phyloP scores from a whole-genome alignment of 2,797 vertebrate species.

The Gephyroberyx darwinii region DNA sequence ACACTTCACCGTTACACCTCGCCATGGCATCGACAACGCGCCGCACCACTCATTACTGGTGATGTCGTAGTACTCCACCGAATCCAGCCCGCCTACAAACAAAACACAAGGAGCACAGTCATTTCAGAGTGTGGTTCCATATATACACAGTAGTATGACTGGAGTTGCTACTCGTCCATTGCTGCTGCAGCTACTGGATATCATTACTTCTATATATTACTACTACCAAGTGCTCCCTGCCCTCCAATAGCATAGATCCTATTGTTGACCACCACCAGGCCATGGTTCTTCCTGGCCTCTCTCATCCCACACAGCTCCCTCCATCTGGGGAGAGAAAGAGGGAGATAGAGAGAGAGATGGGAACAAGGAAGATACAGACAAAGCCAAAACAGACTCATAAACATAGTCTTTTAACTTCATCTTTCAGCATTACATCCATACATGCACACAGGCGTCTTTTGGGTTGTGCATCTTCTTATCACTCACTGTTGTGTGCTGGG shows the following conservation, averaged over 20 bases:
- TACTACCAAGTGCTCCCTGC: constrained; percentile 90
- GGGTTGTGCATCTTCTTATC: not conserved
- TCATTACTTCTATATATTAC: not conserved
- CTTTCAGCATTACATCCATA: no score
- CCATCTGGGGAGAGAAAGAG: constrained; percentile 83
- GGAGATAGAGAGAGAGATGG: not conserved
- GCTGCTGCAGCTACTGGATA: not conserved
- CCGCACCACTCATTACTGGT: constrained; percentile 92
- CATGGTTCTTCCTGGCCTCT: constrained; percentile 96
- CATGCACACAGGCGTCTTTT: not conserved
- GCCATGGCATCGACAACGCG: constrained; percentile 94
- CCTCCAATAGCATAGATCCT: constrained; percentile 97
- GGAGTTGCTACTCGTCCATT: not conserved
- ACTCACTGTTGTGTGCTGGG: constrained; percentile 93
- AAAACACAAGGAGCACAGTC: not conserved
- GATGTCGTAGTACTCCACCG: constrained; percentile 96
- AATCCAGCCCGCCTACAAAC: constrained; percentile 90
- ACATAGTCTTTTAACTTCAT: no score
- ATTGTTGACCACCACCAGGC: constrained; percentile 93
- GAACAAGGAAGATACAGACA: not conserved
- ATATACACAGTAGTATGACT: not conserved
- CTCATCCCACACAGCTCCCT: constrained; percentile 95
- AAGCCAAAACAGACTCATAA: no score
- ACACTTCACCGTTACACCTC: constrained; percentile 95
- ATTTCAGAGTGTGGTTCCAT: not conserved